Percentiles rank a stretch among this genome's conserved stretches.
Evolutionary conservation across 1,140 invertebrate species (phyloP).

Genomic region (Artemia franciscana): DNA sequence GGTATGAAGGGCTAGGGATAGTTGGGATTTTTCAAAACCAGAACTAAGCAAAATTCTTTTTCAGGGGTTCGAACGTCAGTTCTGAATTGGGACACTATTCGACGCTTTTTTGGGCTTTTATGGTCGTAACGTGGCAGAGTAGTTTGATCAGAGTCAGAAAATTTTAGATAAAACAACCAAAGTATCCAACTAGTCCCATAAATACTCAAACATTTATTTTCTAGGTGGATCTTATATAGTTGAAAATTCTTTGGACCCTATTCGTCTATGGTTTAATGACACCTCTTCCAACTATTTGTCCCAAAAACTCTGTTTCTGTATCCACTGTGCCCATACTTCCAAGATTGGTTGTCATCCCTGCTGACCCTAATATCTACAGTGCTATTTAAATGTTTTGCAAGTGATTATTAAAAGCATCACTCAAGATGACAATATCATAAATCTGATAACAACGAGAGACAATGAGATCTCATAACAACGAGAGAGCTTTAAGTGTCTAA

Average conservation of each 20-base stretch:
- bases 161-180: not conserved
- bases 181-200: not conserved
- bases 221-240: slow-evolving; percentile 15
- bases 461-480: too few species aligned
- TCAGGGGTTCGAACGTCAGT: not conserved
- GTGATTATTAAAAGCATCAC: slow-evolving; percentile 6
- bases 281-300: slow-evolving; percentile 17
- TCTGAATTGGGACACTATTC: not conserved
- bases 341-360: slow-evolving; percentile 13
- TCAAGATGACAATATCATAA: slow-evolving; percentile 7
- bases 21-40: slow-evolving; percentile 9
- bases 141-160: not conserved
- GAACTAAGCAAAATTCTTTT: not conserved
- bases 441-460: too few species aligned
- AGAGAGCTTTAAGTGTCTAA: not conserved
- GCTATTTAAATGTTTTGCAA: slow-evolving; percentile 11
- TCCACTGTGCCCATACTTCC: slow-evolving; percentile 20
- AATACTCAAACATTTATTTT: not conserved
- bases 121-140: not conserved
- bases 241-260: slow-evolving; percentile 20
- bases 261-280: slow-evolving; percentile 18
- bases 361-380: slow-evolving; percentile 4
- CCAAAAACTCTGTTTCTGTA: slow-evolving; percentile 18
- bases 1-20: slow-evolving; percentile 16
- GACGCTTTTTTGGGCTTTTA: not conserved